These are phyloP conservation scores for Smittia aterrima DNA, from an alignment of 2,888 invertebrate genomes.

Conservation along the genomic window DNA sequence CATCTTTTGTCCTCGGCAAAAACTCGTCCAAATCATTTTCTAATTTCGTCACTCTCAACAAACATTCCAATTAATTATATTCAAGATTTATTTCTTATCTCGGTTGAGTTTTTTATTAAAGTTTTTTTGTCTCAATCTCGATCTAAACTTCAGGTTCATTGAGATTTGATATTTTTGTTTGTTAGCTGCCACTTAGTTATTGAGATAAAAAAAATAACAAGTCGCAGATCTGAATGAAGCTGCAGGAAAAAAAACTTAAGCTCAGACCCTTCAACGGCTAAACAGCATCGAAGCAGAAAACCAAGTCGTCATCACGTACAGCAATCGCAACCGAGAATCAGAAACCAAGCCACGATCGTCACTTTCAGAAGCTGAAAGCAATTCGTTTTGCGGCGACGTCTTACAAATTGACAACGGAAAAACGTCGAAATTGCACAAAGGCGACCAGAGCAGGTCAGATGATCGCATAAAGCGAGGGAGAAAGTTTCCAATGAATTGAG, in stretches of 20 bases:
- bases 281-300: neutral
- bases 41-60: conserved; percentile 3
- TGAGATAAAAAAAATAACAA: neutral
- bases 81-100: conserved; percentile 29
- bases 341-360: too few relatives aligned
- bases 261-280: conserved; percentile 3
- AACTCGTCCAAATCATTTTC: neutral
- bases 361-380: too few relatives aligned
- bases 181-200: neutral
- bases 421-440: neutral
- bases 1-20: neutral
- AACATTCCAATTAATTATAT: conserved; percentile 29
- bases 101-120: neutral
- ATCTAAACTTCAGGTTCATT: conserved; percentile 5
- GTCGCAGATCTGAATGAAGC: neutral
- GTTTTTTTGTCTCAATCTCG: neutral
- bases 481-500: neutral
- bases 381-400: neutral
- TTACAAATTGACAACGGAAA: neutral
- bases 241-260: neutral
- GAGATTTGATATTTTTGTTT: conserved; percentile 14
- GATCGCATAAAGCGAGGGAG: neutral
- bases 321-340: too few relatives aligned
- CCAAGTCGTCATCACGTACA: neutral
- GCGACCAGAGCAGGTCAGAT: conserved; percentile 11